Base-by-base conservation (phyloP, 2,797 vertebrate genomes). In the Cossypha polioptera region DNA sequence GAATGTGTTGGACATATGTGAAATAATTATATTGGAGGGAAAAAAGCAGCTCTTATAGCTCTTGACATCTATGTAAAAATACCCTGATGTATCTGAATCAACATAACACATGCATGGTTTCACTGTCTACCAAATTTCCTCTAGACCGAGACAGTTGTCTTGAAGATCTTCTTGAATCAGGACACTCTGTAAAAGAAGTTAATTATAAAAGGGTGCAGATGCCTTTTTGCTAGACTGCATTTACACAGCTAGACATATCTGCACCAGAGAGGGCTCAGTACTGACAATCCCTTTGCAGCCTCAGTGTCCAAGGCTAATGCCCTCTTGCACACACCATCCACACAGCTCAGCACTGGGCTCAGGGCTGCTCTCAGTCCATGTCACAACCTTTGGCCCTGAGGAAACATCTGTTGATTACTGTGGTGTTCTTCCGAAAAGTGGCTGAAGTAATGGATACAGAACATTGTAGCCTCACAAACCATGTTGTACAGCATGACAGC, bases 1-100 rank as follows among this genome's bases (percentile, higher is more conserved):
- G 79, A 80, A 86, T 62, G 53, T 86, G 62, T 59, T 66, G 59
- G 62, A 58, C 43, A 50, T 65, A 74, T 54, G 31, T 31, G 36
- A 82, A 93, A 78, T 89, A 71, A 83, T 38, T 51, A 62, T 26
- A 54, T 1, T 48, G 63, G 11, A 20, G 5, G 11, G 26, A 9
- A 17, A 26, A n/a, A 69, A 57, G 25, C 25, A 76, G 62, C 38
- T 72, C 59, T 81, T 83, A 7, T 42, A 76, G 74, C 31, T 74
- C 59, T 35, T 69, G 72, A 71, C 42, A 58, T 71, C 40, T 57
- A 24, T 33, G 61, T 76, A 87, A 85, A 90, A 87, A 84, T 54
- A 86, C 11, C 17, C n/a, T 87, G 67, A 40, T 0, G 1, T 61
- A 86, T 86, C 61, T 62, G 54, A 71, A 68, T 48, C 65, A 40